These are phyloP conservation scores for Scaptomyza cyrtandrae DNA, from an alignment of 2,888 invertebrate species.

Conservation along the genomic window DNA sequence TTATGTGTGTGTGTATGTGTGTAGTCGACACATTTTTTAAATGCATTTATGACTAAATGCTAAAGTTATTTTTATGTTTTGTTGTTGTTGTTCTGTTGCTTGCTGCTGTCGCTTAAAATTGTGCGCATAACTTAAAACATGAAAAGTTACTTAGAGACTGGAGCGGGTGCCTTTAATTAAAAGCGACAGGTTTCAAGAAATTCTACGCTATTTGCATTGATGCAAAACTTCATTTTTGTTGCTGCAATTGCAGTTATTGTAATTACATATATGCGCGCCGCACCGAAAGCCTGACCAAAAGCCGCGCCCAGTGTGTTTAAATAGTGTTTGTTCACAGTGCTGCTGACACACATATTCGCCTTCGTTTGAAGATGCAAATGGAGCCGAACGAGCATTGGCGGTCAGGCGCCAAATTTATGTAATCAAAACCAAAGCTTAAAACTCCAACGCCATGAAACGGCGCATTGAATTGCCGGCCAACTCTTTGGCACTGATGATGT, in stretches of 20 bases:
- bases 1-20: background rate
- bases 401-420: constrained; percentile 72
- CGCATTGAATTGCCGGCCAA: constrained; percentile 65
- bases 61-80: constrained; percentile 62
- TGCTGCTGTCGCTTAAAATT: constrained; percentile 63
- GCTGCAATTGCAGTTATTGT: constrained; percentile 70
- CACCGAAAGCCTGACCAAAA: constrained; percentile 27
- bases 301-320: constrained; percentile 49
- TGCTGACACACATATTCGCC: constrained; percentile 66
- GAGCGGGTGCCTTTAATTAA: constrained; percentile 70
- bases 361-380: constrained; percentile 74
- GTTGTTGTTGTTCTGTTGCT: constrained; percentile 21
- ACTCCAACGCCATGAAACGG: constrained; percentile 44
- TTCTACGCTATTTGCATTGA: constrained; percentile 70
- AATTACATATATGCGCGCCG: constrained; percentile 68
- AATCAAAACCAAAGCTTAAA: constrained; percentile 67
- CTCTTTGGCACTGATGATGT: constrained; percentile 65
- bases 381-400: constrained; percentile 50
- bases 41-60: constrained; percentile 79
- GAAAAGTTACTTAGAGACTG: constrained; percentile 76
- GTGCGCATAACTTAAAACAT: constrained; percentile 74
- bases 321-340: constrained; percentile 6
- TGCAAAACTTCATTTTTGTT: constrained; percentile 28
- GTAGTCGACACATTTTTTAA: constrained; percentile 43
- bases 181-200: constrained; percentile 76